These are phyloP conservation scores for Agrochola circellaris DNA, from an alignment of 2,888 invertebrate species.

Conservation along the genomic window DNA sequence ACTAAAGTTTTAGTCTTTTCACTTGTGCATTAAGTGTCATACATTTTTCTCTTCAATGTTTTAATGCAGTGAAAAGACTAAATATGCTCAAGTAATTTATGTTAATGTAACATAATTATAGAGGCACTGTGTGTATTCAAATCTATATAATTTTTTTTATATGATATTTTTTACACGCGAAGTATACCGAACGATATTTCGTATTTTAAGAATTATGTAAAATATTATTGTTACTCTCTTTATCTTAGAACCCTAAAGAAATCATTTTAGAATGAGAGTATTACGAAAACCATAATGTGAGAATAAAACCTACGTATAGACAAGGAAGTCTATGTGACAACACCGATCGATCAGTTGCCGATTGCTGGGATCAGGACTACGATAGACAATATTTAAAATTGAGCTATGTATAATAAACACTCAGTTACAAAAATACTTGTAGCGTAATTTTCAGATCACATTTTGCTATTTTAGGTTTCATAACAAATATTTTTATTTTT, in stretches of 20 bases:
- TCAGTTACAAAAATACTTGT: slow-evolving; percentile 90
- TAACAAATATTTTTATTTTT: slow-evolving; percentile 72
- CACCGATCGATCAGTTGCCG: slow-evolving; percentile 57
- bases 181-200: slow-evolving; percentile 76
- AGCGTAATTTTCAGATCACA: slow-evolving; percentile 90
- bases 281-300: slow-evolving; percentile 57
- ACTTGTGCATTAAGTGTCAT: slow-evolving; percentile 71
- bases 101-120: slow-evolving; percentile 91
- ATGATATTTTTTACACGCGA: slow-evolving; percentile 84
- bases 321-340: slow-evolving; percentile 57
- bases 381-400: slow-evolving; percentile 84
- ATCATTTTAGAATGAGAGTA: slow-evolving; percentile 60
- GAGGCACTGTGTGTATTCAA: slow-evolving; percentile 91
- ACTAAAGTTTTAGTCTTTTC: slow-evolving; percentile 86
- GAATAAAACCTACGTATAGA: slow-evolving; percentile 56
- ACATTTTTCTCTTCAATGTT: slow-evolving; percentile 58
- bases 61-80: slow-evolving; percentile 85
- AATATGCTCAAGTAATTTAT: slow-evolving; percentile 89
- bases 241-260: slow-evolving; percentile 61
- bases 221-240: slow-evolving; percentile 69
- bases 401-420: slow-evolving; percentile 88
- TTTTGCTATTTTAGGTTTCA: slow-evolving; percentile 78
- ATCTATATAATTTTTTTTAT: slow-evolving; percentile 82
- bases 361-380: slow-evolving; percentile 59
- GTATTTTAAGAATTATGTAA: slow-evolving; percentile 73